Evolutionary conservation across 2,888 invertebrate genomes (phyloP), one percentile per base, ranked within the genome.

Genomic region (Leptarthrus brevirostris): DNA sequence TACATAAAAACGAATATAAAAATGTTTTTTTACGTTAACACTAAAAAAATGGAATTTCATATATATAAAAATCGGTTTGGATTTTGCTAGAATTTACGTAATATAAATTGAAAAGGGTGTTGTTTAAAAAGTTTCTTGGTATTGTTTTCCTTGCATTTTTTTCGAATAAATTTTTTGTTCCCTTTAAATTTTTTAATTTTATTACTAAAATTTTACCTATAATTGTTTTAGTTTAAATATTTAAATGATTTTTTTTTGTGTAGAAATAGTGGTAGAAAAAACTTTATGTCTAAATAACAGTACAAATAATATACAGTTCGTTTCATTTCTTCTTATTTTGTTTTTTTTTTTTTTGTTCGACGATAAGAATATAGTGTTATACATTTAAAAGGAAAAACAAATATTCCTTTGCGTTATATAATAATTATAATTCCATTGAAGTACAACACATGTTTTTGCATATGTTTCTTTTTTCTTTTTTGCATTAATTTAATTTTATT

Each of bases 71-170:
- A 36, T 58, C 58, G 36, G 36, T 58, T 58, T 56, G 56, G 74
- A 73, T 44, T 76, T 76, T 75, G 72, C 74, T 76, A 76, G 20
- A 76, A 72, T 70, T 49, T 76, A 74, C 64, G 70, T 72, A 73
- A 73, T 76, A 74, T 16, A 26, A 53, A 40, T 49, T 52, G 52
- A 52, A 53, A 52, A 20, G 36, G 16, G 18, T 22, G 56, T 30
- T 30, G 70, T 47, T 56, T 47, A 47, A 72, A 58, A 58, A 40
- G 56, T 56, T 40, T 30, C 56, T 58, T 58, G 54, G 44, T 26
- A 24, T 54, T 26, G 8, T 54, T 22, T 54, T 26, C 26, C 6
- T 26, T 54, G 14, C 26, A 34, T 52, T 44, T 61, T 58, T 49
- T 54, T 72, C 52, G 52, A 69, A 69, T 52, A 64, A 52, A 69